Percentiles rank a stretch among this genome's conserved stretches.
phyloP scores from a whole-genome alignment of 2,888 invertebrate species.

The Ellobium chinense region DNA sequence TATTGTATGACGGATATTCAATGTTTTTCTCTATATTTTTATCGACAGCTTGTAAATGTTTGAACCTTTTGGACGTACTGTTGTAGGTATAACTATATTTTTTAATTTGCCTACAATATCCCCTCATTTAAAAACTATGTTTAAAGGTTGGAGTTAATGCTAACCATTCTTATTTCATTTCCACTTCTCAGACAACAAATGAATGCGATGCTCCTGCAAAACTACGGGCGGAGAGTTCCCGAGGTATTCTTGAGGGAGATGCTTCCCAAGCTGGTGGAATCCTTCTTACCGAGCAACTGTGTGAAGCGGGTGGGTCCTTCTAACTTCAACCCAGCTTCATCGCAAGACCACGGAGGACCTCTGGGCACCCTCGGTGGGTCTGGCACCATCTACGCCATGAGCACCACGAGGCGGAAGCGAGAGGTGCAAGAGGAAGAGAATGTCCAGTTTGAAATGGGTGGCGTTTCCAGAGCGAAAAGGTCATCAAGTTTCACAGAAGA shows the following conservation, averaged over 20 bases:
- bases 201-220: not conserved
- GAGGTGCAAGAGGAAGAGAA: not conserved
- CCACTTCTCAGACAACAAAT: not conserved
- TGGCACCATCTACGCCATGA: not conserved
- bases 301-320: not conserved
- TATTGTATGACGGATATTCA: no score
- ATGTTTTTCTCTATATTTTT: no score
- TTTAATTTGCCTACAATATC: not conserved
- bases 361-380: constrained; percentile 10
- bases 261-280: constrained; percentile 7
- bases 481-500: no score
- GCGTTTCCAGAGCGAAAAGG: not conserved
- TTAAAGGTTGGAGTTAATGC: no score
- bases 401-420: not conserved
- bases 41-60: no score
- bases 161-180: not conserved
- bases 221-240: not conserved
- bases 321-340: constrained; percentile 2
- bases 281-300: not conserved
- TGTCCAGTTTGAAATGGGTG: not conserved
- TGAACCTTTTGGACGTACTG: no score
- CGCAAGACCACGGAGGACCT: not conserved
- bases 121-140: no score
- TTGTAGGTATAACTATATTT: no score
- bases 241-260: not conserved